Evolutionary conservation across 2,797 vertebrate genomes (phyloP), one percentile per base, ranked within the genome.

Genomic region (Macropus fuliginosus): DNA sequence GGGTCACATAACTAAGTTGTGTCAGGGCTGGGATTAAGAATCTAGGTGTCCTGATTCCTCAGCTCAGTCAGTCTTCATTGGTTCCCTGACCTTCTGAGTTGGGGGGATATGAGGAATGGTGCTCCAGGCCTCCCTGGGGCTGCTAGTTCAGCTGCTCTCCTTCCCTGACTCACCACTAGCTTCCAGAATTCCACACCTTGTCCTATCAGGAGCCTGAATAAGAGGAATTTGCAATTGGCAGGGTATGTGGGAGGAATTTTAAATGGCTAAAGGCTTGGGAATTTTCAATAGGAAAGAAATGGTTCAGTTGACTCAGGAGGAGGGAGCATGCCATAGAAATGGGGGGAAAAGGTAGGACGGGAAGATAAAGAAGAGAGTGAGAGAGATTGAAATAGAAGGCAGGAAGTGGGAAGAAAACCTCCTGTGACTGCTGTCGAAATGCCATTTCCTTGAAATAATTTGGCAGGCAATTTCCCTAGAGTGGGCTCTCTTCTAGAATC

Each of bases 331-430:
- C 27, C 93, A 93, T 93, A 94, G 91, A 55, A 96, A 87, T 74
- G 94, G 96, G 91, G 92, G 56, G 57, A 66, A 91, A 89, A 90
- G 62, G 56, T 94, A 56, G 91, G 46, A 81, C 0, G 54, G 94
- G 56, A 95, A 91, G 66, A 81, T 81, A 21, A 81, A 81, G n/a
- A 56, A 92, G 40, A 56, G 56, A 28, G 28, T 87, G 81, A 94
- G 54, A 94, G 91, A 94, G 92, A 95, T 96, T 92, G 95, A 97
- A 95, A 95, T 90, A 62, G 95, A 97, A 96, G 94, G 91, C 96
- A 97, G 97, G 97, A 98, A 97, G 93, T 97, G 97, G 97, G 97
- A 97, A 97, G 95, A 95, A 96, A 96, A 55, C 54, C 55, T 97
- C 91, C 12, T 92, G 94, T 95, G 92, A 91, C 93, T 89, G 54